Evolutionary conservation across 2,113 vertebrate genomes (phyloP).

Genomic region (Megaceryle torquata): DNA sequence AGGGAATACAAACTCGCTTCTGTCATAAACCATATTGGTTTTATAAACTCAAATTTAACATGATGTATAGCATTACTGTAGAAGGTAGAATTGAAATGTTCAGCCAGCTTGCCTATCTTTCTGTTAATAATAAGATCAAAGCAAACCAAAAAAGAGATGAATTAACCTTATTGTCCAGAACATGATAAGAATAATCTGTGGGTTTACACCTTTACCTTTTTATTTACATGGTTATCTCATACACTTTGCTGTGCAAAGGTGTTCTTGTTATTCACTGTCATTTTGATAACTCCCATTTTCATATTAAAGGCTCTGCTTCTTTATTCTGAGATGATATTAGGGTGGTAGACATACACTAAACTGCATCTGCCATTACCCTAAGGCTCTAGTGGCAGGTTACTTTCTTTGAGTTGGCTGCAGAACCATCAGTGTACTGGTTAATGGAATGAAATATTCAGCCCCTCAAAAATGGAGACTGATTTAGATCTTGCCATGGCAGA

Average conservation of each 20-base stretch:
- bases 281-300: neutral
- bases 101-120: neutral
- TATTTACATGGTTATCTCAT: neutral
- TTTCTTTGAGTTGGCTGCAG: neutral
- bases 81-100: neutral
- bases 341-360: neutral
- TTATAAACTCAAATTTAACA: neutral
- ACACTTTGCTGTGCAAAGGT: neutral
- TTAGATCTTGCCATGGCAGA: neutral
- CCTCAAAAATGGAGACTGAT: neutral
- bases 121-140: neutral
- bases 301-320: neutral
- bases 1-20: neutral
- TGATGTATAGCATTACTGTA: neutral
- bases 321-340: constrained; percentile 57
- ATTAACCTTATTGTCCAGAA: neutral
- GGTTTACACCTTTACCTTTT: neutral
- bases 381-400: neutral
- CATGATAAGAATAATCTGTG: neutral
- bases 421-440: neutral
- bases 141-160: neutral
- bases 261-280: neutral
- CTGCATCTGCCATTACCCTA: constrained; percentile 57
- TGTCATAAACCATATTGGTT: neutral
- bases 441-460: neutral